Percentiles rank a stretch among this genome's conserved stretches.
Conservation (phyloP, 2,797 vertebrate species). For the Leptatherina wallacei region DNA sequence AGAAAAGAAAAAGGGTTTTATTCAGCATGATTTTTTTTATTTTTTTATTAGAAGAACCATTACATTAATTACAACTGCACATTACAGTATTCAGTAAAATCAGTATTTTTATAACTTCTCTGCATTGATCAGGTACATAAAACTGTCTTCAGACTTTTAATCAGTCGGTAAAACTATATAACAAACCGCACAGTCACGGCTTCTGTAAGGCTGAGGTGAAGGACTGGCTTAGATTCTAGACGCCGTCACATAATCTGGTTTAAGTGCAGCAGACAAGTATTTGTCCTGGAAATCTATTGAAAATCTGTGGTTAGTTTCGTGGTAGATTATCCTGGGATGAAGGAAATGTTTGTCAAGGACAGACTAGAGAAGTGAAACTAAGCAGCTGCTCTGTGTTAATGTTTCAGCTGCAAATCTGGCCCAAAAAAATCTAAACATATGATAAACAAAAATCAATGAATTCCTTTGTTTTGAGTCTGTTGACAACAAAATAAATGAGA, state of each 20-base stretch:
- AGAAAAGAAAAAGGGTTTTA: background rate
- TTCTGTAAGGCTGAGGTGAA: background rate
- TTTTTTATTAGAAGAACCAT: slow-evolving; percentile 25
- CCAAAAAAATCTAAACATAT: background rate
- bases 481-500: background rate
- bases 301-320: slow-evolving; percentile 3
- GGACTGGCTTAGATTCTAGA: background rate
- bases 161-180: background rate
- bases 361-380: background rate
- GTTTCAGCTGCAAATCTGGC: background rate
- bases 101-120: background rate
- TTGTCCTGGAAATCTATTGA: background rate
- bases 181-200: background rate
- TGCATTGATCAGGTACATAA: background rate
- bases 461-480: background rate
- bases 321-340: background rate
- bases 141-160: background rate
- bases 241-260: background rate
- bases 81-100: background rate
- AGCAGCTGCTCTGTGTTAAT: slow-evolving; percentile 1
- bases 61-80: background rate
- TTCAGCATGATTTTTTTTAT: slow-evolving; percentile 27
- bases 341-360: slow-evolving; percentile 12
- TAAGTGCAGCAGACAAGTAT: background rate
- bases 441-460: background rate